Evolutionary conservation across 2,113 vertebrate genomes (phyloP).

Genomic region (Eubucco bourcierii): DNA sequence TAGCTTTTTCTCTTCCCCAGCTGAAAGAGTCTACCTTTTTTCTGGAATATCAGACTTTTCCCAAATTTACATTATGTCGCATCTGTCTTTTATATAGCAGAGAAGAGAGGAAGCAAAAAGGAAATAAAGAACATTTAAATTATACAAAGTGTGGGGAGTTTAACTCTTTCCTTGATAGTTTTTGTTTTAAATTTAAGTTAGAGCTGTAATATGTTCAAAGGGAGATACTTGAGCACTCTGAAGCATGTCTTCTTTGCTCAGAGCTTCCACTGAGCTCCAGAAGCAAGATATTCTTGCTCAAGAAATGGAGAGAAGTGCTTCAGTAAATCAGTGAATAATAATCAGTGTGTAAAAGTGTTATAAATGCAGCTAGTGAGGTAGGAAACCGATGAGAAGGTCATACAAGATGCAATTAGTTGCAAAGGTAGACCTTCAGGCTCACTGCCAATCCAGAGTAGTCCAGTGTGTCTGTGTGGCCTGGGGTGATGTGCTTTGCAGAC

Average conservation of each 20-base stretch:
- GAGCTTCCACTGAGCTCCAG: not conserved
- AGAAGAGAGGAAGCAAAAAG: not conserved
- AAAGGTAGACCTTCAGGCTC: not conserved
- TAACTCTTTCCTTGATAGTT: not conserved
- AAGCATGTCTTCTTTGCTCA: not conserved
- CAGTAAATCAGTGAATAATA: not conserved
- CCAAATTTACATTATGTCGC: not conserved
- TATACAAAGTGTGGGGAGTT: not conserved
- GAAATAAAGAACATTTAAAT: not conserved
- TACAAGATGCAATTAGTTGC: not conserved
- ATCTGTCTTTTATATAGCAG: not conserved
- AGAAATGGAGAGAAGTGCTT: not conserved
- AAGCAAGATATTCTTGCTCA: not conserved
- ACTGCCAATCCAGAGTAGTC: fast-evolving
- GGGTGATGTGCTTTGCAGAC: fast-evolving
- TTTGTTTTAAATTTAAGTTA: not conserved
- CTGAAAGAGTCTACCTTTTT: constrained; percentile 9
- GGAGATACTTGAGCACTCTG: not conserved
- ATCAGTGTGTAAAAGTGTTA: not conserved
- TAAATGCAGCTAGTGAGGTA: not conserved
- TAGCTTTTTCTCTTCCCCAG: constrained; percentile 4
- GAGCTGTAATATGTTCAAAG: not conserved
- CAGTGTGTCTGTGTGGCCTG: fast-evolving
- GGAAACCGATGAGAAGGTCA: not conserved
- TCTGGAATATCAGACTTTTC: not conserved